Conservation (phyloP, 2,888 invertebrate genomes). For the Drosophila mayaguana region DNA sequence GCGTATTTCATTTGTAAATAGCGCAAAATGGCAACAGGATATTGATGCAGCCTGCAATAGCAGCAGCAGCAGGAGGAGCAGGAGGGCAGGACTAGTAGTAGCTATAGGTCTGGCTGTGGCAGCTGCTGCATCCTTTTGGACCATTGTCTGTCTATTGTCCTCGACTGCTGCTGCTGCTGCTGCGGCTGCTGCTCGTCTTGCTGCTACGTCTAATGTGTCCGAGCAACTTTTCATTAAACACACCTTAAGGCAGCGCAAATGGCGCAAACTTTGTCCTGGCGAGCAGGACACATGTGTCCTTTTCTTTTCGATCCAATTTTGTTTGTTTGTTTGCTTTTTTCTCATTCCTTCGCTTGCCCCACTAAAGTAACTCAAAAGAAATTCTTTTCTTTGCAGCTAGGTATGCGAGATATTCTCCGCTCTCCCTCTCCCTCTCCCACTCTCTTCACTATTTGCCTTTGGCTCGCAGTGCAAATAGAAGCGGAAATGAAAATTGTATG, state of each 20-base stretch:
- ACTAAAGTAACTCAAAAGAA: slow-evolving; percentile 70
- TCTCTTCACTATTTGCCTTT: slow-evolving; percentile 39
- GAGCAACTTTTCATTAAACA: slow-evolving; percentile 75
- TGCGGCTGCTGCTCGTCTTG: background rate
- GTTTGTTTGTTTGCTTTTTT: slow-evolving; percentile 10
- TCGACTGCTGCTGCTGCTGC: slow-evolving; percentile 9
- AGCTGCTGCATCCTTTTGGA: slow-evolving; percentile 60
- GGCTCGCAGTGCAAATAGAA: slow-evolving; percentile 63
- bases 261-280: slow-evolving; percentile 67
- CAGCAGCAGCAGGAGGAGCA: slow-evolving; percentile 6
- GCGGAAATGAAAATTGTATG: slow-evolving; percentile 71
- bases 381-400: slow-evolving; percentile 60
- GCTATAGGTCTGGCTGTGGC: slow-evolving; percentile 5
- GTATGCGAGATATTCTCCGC: slow-evolving; percentile 37
- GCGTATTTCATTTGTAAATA: slow-evolving; percentile 79
- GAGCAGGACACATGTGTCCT: slow-evolving; percentile 60
- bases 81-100: background rate
- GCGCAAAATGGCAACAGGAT: slow-evolving; percentile 74
- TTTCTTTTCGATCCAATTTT: slow-evolving; percentile 26
- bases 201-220: slow-evolving; percentile 53
- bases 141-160: slow-evolving; percentile 66
- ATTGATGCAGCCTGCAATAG: slow-evolving; percentile 67
- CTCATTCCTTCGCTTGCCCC: slow-evolving; percentile 28
- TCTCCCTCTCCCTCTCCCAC: background rate
- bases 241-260: slow-evolving; percentile 77